Base-by-base conservation (phyloP, 1,140 invertebrate genomes). In the Neocloeon triangulifer region DNA sequence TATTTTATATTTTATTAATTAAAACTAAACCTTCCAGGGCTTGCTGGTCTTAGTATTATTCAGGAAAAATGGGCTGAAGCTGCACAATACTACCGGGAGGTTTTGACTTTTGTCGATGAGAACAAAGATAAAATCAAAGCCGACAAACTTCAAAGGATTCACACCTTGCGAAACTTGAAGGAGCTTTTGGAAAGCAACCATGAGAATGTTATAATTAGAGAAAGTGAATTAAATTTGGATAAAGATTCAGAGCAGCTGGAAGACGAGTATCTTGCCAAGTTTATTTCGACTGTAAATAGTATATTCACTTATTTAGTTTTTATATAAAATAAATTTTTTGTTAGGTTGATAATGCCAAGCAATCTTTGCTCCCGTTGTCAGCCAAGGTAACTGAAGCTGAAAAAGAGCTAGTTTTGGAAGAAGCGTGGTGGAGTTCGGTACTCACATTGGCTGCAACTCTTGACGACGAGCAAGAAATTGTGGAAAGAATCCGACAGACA, bases 161-260 rank as follows among this genome's bases (percentile, higher is more conserved):
- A 81, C 50, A 61, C 72, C 1, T 46, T 73, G 30, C 56, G 72
- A 39, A 81, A 81, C 48, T 48, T 78, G 16, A 44, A 57, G 6
- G 60, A 72, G 45, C 35, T 65, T 2, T 26, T 64, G 3, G 46
- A 54, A 45, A 31, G 45, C 45, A 27, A 39, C 23, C 31, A 42
- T 36, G 23, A 45, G 9, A 48, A 43, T 5, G 45, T 64, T 4
- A 43, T 52, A 5, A 58, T 52, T 10, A 69, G 64, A 6, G 48
- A 70, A 2, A 42, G 59, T 20, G 67, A 70, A 41, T 43, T 42
- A 17, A 43, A 42, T 3, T 52, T 72, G 10, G 41, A 41, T 33
- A 35, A 56, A 18, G 59, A 69, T 43, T 58, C 58, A 32, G 42
- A 51, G 20, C 46, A 56, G 4, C 39, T 75, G n/a, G 61, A 64